Conservation (phyloP, 2,113 vertebrate genomes). For the Odontophorus gujanensis region DNA sequence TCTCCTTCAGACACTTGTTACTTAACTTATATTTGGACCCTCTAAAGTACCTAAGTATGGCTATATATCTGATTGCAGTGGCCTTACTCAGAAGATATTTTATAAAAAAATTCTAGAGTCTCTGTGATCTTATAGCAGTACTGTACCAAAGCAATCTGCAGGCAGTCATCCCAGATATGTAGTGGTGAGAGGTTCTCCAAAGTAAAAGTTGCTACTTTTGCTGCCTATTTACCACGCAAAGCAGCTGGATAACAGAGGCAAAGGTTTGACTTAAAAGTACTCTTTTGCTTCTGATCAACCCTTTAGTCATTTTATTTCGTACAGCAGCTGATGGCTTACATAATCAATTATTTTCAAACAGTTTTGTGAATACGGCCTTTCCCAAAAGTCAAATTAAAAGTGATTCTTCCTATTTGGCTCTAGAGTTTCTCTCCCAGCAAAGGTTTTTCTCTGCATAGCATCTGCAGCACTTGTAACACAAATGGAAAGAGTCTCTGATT, state of each 20-base stretch:
- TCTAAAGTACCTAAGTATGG: neutral
- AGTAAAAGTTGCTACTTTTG: neutral
- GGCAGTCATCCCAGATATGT: neutral
- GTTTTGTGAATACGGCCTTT: neutral
- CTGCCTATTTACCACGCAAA: neutral
- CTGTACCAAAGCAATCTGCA: too few relatives aligned
- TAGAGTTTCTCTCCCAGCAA: neutral
- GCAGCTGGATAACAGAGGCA: neutral
- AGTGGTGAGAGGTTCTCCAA: neutral
- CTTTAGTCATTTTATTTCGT: neutral
- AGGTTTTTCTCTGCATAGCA: neutral
- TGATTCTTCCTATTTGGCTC: neutral
- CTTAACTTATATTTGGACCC: neutral
- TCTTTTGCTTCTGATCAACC: neutral
- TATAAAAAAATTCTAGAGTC: neutral
- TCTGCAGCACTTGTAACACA: conserved; percentile 20
- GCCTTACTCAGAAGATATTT: neutral
- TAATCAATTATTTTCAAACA: neutral
- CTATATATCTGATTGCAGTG: neutral
- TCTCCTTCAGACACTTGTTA: neutral
- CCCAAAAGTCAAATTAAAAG: neutral
- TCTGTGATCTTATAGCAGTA: neutral
- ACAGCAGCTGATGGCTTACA: neutral
- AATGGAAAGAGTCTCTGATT: conserved; percentile 36
- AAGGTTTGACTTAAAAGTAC: neutral